These are phyloP conservation scores for Trematocara unimaculatum DNA, from an alignment of 2,113 vertebrate genomes.

Conservation along the genomic window DNA sequence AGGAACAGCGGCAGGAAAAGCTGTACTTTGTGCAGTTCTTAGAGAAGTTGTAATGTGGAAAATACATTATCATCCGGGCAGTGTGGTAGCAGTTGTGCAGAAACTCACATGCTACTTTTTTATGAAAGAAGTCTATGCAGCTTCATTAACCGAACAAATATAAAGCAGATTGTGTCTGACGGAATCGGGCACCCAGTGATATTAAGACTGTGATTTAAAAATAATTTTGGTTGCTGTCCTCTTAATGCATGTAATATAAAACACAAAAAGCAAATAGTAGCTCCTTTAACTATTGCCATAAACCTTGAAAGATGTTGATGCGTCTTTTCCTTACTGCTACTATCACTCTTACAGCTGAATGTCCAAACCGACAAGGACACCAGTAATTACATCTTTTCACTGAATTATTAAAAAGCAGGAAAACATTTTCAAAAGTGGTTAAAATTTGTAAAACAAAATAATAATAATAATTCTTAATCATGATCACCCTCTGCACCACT, in stretches of 20 bases:
- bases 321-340: neutral
- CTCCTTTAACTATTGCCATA: neutral
- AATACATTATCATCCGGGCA: neutral
- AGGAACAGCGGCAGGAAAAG: neutral
- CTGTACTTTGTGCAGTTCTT: slow-evolving; percentile 3
- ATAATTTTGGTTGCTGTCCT: neutral
- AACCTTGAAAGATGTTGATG: neutral
- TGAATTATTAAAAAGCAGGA: neutral
- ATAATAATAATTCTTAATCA: neutral
- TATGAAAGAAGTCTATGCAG: neutral
- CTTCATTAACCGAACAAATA: neutral
- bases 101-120: neutral
- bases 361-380: neutral
- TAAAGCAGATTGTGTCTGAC: neutral
- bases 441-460: neutral
- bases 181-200: neutral
- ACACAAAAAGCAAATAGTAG: neutral
- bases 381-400: neutral
- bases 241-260: neutral
- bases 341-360: neutral
- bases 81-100: neutral
- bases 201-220: neutral
- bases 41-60: neutral
- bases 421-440: neutral
- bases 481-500: neutral